Conservation (phyloP, 1,140 invertebrate species). For the Drosophila pseudoobscura region DNA sequence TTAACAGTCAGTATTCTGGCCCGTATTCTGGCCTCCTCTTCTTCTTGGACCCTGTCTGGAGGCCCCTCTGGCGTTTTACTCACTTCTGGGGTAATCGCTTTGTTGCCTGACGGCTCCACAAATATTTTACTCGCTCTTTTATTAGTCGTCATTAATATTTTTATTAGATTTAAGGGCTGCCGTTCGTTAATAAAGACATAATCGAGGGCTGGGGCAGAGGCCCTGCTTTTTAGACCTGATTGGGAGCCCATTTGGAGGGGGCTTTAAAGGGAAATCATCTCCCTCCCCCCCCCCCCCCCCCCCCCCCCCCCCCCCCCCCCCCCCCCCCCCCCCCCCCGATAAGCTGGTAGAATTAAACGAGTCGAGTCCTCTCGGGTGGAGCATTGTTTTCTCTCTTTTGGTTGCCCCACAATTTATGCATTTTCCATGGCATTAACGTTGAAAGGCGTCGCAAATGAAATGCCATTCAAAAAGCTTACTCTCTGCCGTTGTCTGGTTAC, state of each 20-base stretch:
- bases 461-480: constrained; percentile 68
- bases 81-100: constrained; percentile 71
- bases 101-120: constrained; percentile 53
- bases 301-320: background rate
- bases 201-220: constrained; percentile 1
- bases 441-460: constrained; percentile 77
- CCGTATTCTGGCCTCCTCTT: constrained; percentile 12
- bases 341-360: constrained; percentile 38
- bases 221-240: too few relatives aligned
- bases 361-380: constrained; percentile 13
- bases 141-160: constrained; percentile 72
- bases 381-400: constrained; percentile 65
- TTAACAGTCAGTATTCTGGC: constrained; percentile 56
- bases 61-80: constrained; percentile 5
- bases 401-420: constrained; percentile 76
- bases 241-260: too few relatives aligned
- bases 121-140: constrained; percentile 51
- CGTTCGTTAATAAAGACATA: constrained; percentile 76
- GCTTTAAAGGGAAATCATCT: too few relatives aligned
- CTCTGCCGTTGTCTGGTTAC: constrained; percentile 41
- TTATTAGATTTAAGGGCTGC: constrained; percentile 64
- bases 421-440: constrained; percentile 77
- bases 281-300: background rate
- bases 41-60: constrained; percentile 8
- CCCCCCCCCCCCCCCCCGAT: background rate